phyloP scores from a whole-genome alignment of 1,140 invertebrate species.

The Bombus balteatus region DNA sequence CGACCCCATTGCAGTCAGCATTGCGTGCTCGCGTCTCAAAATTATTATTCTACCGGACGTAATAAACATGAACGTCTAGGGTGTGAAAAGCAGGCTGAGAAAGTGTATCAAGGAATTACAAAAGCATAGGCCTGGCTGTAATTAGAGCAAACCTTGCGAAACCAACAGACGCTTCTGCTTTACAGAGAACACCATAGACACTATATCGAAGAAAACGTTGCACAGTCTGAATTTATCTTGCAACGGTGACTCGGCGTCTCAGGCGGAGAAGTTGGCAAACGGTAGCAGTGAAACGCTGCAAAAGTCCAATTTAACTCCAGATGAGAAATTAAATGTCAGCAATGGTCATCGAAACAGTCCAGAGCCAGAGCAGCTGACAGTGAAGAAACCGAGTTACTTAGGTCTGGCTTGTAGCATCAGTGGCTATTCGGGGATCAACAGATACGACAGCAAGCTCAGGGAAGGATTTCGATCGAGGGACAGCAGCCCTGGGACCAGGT shows the following conservation, averaged over 20 bases:
- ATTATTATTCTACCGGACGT: no score
- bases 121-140: not conserved
- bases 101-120: not conserved
- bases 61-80: no score
- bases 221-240: conserved; percentile 80
- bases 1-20: not conserved
- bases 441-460: conserved; percentile 90
- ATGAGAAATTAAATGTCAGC: conserved; percentile 74
- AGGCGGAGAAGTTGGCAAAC: conserved; percentile 68
- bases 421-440: conserved; percentile 92
- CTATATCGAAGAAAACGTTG: conserved; percentile 79
- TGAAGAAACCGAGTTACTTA: conserved; percentile 90
- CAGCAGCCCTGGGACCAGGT: conserved; percentile 85
- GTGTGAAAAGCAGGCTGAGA: no score
- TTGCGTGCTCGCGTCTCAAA: conserved; percentile 19
- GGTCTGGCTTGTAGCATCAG: conserved; percentile 94
- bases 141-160: not conserved
- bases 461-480: conserved; percentile 87
- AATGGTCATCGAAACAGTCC: conserved; percentile 74
- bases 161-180: conserved; percentile 35
- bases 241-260: conserved; percentile 74
- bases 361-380: conserved; percentile 76
- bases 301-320: conserved; percentile 73
- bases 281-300: conserved; percentile 73
- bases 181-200: conserved; percentile 77